Evolutionary conservation across 2,888 invertebrate genomes (phyloP).

Genomic region (Drosophila atroscutellata): DNA sequence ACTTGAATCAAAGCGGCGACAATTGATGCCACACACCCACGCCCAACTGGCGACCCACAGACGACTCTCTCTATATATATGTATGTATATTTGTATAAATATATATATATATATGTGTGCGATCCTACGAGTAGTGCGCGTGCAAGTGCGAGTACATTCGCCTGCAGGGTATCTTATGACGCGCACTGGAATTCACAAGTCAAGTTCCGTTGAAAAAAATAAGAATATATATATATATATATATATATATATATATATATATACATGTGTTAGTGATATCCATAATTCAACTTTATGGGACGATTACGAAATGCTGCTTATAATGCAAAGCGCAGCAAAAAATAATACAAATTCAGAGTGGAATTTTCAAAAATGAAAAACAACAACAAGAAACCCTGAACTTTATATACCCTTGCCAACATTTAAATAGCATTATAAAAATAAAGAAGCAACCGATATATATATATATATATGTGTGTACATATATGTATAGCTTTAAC

Average conservation of each 20-base stretch:
- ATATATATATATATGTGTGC: neutral
- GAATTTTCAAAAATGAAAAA: neutral
- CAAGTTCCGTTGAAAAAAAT: constrained; percentile 58
- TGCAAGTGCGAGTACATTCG: constrained; percentile 67
- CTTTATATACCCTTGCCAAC: neutral
- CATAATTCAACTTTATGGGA: constrained; percentile 12
- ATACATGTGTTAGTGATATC: constrained; percentile 43
- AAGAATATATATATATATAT: neutral
- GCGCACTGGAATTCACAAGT: constrained; percentile 60
- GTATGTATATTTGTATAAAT: neutral
- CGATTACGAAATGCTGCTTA: constrained; percentile 26
- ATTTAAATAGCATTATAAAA: neutral
- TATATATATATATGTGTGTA: neutral
- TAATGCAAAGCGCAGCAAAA: constrained; percentile 64
- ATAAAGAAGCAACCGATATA: neutral
- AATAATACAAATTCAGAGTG: constrained; percentile 12
- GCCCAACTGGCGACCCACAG: constrained; percentile 35
- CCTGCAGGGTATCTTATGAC: constrained; percentile 68
- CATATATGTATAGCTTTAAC: neutral
- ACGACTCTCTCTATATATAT: neutral
- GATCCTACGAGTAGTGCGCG: constrained; percentile 36
- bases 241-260: neutral
- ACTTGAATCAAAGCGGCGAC: constrained; percentile 39
- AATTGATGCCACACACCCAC: constrained; percentile 72
- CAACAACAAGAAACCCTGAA: neutral